Base-by-base conservation (phyloP, 2,797 vertebrate species). In the Neomorphus geoffroyi region DNA sequence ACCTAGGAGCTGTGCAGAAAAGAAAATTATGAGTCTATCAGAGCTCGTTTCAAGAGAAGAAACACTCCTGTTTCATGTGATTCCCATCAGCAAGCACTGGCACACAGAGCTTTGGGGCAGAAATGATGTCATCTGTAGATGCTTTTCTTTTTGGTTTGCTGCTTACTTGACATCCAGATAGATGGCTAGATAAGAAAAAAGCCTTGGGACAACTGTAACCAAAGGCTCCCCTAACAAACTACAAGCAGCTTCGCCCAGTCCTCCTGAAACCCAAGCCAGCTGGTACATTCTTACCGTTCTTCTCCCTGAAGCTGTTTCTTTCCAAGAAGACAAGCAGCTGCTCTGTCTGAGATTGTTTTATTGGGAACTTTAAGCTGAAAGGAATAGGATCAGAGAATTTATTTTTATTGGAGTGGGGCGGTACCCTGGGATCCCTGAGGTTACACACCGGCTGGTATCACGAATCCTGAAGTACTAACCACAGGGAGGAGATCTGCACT, bases 201-300 rank as follows among this genome's bases (percentile, higher is more conserved):
- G 45, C 74, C 75, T 37, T 41, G 51, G 74, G 33, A 53, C 2
- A 26, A 30, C 48, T 0, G 4, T 12, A 87, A 43, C 39, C 19
- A 8, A 61, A 54, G 41, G 18, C 61, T 93, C n/a, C 24, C 48
- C 81, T 77, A 30, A 86, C 39, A 82, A 61, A 70, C 51, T 5
- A 4, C 0, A 8, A 37, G 65, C 65, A 81, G 61, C 74, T 91
- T 92, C 4, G 1, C 32, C 26, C 58, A 0, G 0, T 61, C 41
- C 46, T 89, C 50, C 57, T 2, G 0, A 82, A 78, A 77, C 30
- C 15, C 6, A 74, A 56, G 73, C 41, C 91, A 71, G 33, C 53
- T 16, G 28, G 45, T 65, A 58, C 85, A 90, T 96, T 91, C 91
- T 88, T 94, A 57, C 66, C 80, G 86, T 94, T 96, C 91, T 61